Percentiles rank a stretch among this genome's conserved stretches.
Conservation (phyloP, 2,888 invertebrate species). For the Scaptodrosophila latifasciaeformis region DNA sequence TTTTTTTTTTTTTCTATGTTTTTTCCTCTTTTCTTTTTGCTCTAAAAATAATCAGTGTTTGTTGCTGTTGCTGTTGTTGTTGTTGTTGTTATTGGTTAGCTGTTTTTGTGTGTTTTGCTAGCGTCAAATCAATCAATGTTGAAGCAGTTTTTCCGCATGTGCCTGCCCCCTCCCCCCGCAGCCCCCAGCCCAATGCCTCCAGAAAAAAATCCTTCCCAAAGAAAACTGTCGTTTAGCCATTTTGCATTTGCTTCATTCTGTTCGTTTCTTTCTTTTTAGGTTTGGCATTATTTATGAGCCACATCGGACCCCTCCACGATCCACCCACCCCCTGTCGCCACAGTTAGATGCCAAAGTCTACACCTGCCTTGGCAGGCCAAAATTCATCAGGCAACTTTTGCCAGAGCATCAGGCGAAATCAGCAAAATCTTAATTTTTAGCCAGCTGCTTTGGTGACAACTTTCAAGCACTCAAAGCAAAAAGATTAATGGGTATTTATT, state of each 20-base stretch:
- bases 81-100: no score
- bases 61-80: constrained; percentile 3
- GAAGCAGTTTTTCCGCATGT: constrained; percentile 11
- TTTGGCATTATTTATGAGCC: constrained; percentile 8
- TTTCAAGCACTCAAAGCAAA: not conserved
- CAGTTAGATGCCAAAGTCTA: no score
- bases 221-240: constrained; percentile 1
- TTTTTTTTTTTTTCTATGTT: no score
- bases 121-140: constrained; percentile 65
- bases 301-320: not conserved
- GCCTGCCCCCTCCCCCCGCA: not conserved
- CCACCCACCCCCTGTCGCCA: no score
- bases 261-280: no score
- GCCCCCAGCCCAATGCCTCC: constrained; percentile 3
- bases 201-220: no score
- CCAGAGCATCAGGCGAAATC: not conserved
- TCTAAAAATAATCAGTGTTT: constrained; percentile 50
- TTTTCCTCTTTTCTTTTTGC: not conserved
- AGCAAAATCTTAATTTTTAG: not conserved
- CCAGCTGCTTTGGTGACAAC: not conserved
- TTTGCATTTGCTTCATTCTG: no score
- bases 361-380: no score
- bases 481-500: not conserved
- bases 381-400: no score
- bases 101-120: constrained; percentile 29